These are phyloP conservation scores for Stigmatopora argus DNA, from an alignment of 2,113 vertebrate species.

Conservation along the genomic window DNA sequence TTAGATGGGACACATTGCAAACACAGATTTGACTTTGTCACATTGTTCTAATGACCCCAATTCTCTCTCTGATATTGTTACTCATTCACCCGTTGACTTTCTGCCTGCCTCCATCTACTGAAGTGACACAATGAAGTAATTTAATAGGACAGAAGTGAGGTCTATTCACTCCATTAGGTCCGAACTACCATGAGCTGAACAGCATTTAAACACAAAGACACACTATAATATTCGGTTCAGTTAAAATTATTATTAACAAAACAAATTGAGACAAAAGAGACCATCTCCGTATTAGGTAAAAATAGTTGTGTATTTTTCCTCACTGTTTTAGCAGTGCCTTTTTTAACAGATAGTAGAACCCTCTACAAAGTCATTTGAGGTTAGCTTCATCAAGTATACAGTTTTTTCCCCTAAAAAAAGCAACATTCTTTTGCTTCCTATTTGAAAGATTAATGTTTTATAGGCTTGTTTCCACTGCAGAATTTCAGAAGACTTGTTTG, in stretches of 20 bases:
- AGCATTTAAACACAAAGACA: constrained; percentile 17
- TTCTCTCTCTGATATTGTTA: constrained; percentile 7
- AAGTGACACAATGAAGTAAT: constrained; percentile 53
- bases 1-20: background rate
- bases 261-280: too few species aligned
- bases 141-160: constrained; percentile 55
- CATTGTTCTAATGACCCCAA: constrained; percentile 9
- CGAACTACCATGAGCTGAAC: constrained; percentile 32
- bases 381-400: constrained; percentile 18
- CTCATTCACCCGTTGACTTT: constrained; percentile 37
- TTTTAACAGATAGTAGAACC: background rate
- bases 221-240: background rate
- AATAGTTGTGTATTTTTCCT: too few species aligned
- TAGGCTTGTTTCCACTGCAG: constrained; percentile 43
- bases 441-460: constrained; percentile 55
- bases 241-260: too few species aligned
- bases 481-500: constrained; percentile 31
- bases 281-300: too few species aligned
- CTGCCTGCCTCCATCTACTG: constrained; percentile 42
- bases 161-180: constrained; percentile 40
- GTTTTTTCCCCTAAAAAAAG: constrained; percentile 44
- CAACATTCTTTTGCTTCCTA: constrained; percentile 26
- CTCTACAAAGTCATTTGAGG: constrained; percentile 27
- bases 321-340: too few species aligned
- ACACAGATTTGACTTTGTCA: constrained; percentile 4